Conservation (phyloP, 2,888 invertebrate species). For the Uloborus plumipes region DNA sequence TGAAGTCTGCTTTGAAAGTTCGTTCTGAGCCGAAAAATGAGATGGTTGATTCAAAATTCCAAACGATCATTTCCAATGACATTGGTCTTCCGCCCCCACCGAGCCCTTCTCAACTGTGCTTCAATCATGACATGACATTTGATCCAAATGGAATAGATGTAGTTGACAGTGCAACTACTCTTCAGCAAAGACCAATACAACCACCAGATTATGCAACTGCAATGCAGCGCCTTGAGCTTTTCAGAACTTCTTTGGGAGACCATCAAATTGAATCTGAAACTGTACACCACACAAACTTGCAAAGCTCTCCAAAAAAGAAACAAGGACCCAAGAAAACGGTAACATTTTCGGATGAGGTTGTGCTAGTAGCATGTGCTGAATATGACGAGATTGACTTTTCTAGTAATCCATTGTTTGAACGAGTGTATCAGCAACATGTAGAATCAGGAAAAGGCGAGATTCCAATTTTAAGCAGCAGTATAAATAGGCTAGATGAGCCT, state of each 20-base stretch:
- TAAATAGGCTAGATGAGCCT: conserved; percentile 1
- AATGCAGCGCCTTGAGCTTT: conserved; percentile 65
- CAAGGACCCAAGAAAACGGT: conserved; percentile 83
- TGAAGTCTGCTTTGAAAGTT: conserved; percentile 48
- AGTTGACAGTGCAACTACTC: background rate
- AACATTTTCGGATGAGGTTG: conserved; percentile 94
- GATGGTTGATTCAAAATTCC: too few relatives aligned
- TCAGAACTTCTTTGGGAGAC: conserved; percentile 39
- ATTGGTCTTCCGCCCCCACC: background rate
- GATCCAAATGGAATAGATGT: background rate
- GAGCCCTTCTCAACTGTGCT: too few relatives aligned
- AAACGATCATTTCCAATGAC: background rate
- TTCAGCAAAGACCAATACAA: conserved; percentile 58
- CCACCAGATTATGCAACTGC: conserved; percentile 68
- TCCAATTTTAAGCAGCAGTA: conserved; percentile 41
- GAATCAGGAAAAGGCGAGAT: conserved; percentile 70
- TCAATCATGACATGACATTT: too few relatives aligned
- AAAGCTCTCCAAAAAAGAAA: conserved; percentile 69
- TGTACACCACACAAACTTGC: background rate
- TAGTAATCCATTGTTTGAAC: conserved; percentile 89
- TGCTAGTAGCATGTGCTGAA: conserved; percentile 91
- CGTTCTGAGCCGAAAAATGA: conserved; percentile 23
- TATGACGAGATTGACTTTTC: conserved; percentile 92
- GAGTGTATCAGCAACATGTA: conserved; percentile 77
- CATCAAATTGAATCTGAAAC: conserved; percentile 6